Percentiles rank a stretch among this genome's conserved stretches.
Evolutionary conservation across 2,113 vertebrate species (phyloP).

Genomic region (Caranx ignobilis): DNA sequence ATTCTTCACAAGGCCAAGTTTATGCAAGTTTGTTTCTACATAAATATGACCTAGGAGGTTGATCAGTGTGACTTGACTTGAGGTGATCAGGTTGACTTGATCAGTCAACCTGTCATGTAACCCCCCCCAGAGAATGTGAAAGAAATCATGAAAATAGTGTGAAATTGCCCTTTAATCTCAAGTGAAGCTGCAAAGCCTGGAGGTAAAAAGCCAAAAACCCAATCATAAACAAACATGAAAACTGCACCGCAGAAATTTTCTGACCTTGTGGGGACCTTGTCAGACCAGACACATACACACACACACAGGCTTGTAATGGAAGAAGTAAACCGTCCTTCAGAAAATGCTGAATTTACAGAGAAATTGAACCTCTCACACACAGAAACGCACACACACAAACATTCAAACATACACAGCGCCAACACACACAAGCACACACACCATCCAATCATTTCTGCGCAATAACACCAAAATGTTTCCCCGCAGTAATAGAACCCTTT

Average conservation of each 20-base stretch:
- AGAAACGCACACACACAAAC: not conserved
- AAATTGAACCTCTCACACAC: not conserved
- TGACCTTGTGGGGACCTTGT: slow-evolving; percentile 31
- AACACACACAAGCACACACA: not conserved
- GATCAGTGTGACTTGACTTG: no score
- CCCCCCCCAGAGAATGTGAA: not conserved
- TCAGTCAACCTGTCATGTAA: not conserved
- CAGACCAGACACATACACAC: not conserved
- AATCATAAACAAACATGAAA: slow-evolving; percentile 9
- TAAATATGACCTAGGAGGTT: not conserved
- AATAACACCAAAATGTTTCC: slow-evolving; percentile 30
- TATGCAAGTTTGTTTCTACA: no score
- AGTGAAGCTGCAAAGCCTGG: not conserved
- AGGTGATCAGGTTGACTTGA: no score
- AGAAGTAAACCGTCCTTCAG: not conserved
- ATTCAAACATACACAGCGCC: not conserved
- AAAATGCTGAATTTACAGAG: slow-evolving; percentile 12
- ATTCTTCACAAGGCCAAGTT: no score
- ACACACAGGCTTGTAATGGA: slow-evolving; percentile 12
- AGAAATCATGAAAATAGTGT: not conserved
- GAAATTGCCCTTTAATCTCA: not conserved
- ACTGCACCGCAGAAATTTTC: not conserved
- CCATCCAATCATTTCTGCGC: slow-evolving; percentile 14
- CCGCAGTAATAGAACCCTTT: slow-evolving; percentile 21
- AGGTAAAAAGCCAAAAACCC: not conserved